phyloP scores from a whole-genome alignment of 92 coral and sea anemone species.

The Galaxea fascicularis region DNA sequence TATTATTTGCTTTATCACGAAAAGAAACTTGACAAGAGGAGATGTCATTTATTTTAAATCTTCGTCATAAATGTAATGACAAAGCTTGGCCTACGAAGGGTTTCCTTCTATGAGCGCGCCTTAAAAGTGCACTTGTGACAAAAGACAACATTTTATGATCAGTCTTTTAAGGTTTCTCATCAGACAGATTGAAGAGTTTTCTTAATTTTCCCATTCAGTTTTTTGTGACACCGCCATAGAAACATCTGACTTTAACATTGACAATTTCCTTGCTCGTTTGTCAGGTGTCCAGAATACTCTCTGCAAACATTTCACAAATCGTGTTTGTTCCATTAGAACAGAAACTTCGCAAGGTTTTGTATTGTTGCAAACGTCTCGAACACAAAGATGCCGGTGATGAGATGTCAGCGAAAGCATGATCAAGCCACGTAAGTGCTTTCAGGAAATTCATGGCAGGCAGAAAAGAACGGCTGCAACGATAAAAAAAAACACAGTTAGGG shows the following conservation, averaged over 20 bases:
- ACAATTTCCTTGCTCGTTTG: constrained; percentile 38
- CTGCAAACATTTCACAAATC: constrained; percentile 45
- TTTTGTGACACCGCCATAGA: neutral
- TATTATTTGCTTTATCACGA: neutral
- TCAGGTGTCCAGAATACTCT: constrained; percentile 26
- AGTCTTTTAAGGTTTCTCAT: neutral
- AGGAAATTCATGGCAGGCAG: neutral
- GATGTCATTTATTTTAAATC: neutral
- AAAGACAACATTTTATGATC: neutral
- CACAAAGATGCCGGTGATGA: constrained; percentile 46
- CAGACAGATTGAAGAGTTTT: no score
- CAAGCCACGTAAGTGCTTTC: constrained; percentile 17
- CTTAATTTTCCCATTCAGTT: neutral
- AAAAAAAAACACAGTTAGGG: constrained; percentile 9
- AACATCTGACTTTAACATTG: constrained; percentile 48
- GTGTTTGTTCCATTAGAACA: constrained; percentile 54
- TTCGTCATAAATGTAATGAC: neutral
- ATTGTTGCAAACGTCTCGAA: constrained; percentile 15
- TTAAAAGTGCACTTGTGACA: neutral
- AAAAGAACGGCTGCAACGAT: neutral
- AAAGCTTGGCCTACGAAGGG: neutral
- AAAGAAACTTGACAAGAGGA: neutral
- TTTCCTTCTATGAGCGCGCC: neutral
- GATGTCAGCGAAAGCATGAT: constrained; percentile 25
- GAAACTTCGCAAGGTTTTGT: constrained; percentile 22